Conservation (phyloP, 2,888 invertebrate genomes). For the Aelia acuminata region DNA sequence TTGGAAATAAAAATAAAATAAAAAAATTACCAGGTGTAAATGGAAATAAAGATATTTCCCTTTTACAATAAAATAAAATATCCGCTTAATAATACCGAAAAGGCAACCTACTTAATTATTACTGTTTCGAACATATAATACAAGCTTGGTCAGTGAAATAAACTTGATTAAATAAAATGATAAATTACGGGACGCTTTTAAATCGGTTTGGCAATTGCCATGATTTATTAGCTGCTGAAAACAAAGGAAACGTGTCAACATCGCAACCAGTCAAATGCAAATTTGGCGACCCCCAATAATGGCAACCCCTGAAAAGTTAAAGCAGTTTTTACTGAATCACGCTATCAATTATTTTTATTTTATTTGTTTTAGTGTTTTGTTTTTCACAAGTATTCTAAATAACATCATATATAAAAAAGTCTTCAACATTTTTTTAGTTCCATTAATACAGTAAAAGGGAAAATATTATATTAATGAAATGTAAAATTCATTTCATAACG, state of each 20-base stretch:
- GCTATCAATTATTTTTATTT: too few relatives aligned
- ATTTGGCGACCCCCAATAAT: background rate
- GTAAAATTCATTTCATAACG: background rate
- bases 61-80: too few relatives aligned
- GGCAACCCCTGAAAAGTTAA: background rate
- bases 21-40: too few relatives aligned
- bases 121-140: too few relatives aligned
- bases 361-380: background rate
- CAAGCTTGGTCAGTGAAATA: background rate
- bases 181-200: background rate
- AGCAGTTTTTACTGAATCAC: background rate
- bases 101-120: too few relatives aligned
- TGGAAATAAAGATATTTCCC: too few relatives aligned
- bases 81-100: too few relatives aligned
- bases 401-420: background rate
- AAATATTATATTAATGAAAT: background rate
- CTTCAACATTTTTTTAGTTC: background rate
- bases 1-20: too few relatives aligned
- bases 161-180: background rate
- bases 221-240: background rate
- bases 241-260: background rate
- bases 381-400: background rate
- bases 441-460: background rate
- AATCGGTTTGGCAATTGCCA: background rate
- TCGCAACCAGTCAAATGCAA: background rate